phyloP scores from a whole-genome alignment of 35 echinoderm and acorn worm species.

The Heliocidaris erythrogramma region DNA sequence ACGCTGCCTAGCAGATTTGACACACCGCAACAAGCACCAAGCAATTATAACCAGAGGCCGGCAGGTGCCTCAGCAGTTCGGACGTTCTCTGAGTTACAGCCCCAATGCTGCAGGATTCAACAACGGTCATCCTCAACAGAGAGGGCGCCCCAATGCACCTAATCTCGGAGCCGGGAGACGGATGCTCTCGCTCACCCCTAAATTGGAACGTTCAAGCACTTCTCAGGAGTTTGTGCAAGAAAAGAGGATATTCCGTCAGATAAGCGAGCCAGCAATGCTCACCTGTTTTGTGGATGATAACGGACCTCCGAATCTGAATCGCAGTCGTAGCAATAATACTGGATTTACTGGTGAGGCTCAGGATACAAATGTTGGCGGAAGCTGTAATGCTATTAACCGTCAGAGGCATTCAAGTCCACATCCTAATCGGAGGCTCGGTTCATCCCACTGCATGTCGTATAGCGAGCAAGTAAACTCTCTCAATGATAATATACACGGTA shows the following conservation, averaged over 20 bases:
- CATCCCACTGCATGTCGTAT: background rate
- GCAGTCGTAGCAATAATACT: constrained; percentile 44
- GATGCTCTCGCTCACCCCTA: background rate
- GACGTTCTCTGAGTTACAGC: constrained; percentile 31
- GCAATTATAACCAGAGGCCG: background rate
- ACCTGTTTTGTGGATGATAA: background rate
- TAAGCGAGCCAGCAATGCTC: constrained; percentile 31
- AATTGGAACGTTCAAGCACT: background rate
- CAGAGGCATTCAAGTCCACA: constrained; percentile 29
- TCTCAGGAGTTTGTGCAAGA: constrained; percentile 42
- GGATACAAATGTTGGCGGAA: background rate
- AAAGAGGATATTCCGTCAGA: constrained; percentile 45
- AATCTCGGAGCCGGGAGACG: background rate
- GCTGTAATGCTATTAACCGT: constrained; percentile 14
- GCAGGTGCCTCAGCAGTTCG: constrained; percentile 12
- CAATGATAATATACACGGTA: constrained; percentile 13
- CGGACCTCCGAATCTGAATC: constrained; percentile 22
- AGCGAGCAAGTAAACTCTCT: background rate
- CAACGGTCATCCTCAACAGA: background rate
- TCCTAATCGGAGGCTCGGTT: background rate
- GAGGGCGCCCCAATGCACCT: background rate
- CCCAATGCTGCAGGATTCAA: background rate
- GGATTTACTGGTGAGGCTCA: background rate
- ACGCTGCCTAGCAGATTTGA: constrained; percentile 53
- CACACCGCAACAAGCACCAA: constrained; percentile 41